Percentiles rank a stretch among this genome's conserved stretches.
Evolutionary conservation across 2,797 vertebrate genomes (phyloP).

Genomic region (Pipistrellus pygmaeus): DNA sequence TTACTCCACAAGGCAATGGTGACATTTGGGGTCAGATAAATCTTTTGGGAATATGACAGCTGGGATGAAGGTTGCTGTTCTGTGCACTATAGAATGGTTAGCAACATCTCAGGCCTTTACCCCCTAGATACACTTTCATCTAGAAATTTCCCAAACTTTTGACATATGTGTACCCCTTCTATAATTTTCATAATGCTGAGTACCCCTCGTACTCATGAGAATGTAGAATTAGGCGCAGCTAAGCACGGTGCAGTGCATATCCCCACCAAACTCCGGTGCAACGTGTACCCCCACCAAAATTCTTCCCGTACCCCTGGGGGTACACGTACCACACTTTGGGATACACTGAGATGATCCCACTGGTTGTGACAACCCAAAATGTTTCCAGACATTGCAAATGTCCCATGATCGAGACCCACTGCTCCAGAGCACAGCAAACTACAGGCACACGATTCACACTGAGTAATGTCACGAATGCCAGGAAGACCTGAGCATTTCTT

Average conservation of each 20-base stretch:
- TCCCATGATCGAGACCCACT: background rate
- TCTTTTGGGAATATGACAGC: background rate
- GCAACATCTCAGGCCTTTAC: background rate
- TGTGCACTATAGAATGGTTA: background rate
- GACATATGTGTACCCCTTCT: no score
- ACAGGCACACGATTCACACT: background rate
- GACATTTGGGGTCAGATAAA: background rate
- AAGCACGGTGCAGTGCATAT: no score
- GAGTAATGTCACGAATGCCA: background rate
- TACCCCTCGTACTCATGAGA: no score
- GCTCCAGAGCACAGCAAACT: background rate
- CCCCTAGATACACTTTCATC: background rate
- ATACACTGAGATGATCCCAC: background rate
- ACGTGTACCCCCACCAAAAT: no score
- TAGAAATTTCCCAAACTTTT: no score
- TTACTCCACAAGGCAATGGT: background rate
- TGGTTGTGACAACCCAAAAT: background rate
- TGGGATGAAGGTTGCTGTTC: background rate
- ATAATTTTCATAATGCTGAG: no score
- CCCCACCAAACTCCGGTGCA: no score
- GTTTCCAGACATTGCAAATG: background rate
- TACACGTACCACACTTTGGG: no score
- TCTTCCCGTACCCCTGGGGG: no score
- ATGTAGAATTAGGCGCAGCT: no score
- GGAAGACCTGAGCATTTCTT: background rate